A percentile compares a stretch with the other conserved stretches of the same genome.
Conservation (phyloP, 2,888 invertebrate species). For the Abscondita cerata region DNA sequence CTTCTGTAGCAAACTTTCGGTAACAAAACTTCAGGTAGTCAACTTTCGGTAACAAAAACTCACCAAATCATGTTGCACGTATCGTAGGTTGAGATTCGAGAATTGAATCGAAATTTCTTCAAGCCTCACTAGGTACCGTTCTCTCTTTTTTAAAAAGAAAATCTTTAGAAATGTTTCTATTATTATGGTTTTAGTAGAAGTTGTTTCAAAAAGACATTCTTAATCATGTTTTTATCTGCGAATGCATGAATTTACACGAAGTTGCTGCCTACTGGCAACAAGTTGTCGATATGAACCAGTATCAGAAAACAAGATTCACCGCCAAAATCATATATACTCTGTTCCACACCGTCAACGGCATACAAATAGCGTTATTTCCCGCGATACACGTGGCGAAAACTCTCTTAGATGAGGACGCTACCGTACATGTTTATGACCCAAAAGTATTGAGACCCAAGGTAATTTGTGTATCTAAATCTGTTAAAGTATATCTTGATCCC, state of each 20-base stretch:
- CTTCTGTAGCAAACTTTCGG: no score
- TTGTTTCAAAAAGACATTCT: constrained; percentile 99
- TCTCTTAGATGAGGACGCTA: constrained; percentile 94
- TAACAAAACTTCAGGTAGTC: no score
- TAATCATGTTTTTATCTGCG: constrained; percentile 96
- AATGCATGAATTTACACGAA: constrained; percentile 93
- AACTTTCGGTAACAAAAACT: no score
- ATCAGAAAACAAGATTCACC: constrained; percentile 93
- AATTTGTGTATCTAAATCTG: constrained; percentile 65
- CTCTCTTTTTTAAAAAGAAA: constrained; percentile 1
- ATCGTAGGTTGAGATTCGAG: constrained; percentile 95
- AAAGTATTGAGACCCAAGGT: constrained; percentile 69
- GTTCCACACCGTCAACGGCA: constrained; percentile 97
- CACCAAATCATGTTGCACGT: no score
- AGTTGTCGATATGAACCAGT: constrained; percentile 96
- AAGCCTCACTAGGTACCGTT: constrained; percentile 87
- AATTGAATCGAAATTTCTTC: constrained; percentile 95
- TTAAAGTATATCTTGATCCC: constrained; percentile 82
- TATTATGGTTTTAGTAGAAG: constrained; percentile 92
- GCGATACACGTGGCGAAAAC: constrained; percentile 94
- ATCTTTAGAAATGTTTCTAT: constrained; percentile 20
- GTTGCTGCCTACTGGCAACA: constrained; percentile 99
- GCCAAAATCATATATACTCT: constrained; percentile 86
- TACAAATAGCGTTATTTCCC: constrained; percentile 91
- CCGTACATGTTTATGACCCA: constrained; percentile 94